Evolutionary conservation across 2,888 invertebrate genomes (phyloP), one percentile per base, ranked within the genome.

Genomic region (Trichogramma dendrolimi): DNA sequence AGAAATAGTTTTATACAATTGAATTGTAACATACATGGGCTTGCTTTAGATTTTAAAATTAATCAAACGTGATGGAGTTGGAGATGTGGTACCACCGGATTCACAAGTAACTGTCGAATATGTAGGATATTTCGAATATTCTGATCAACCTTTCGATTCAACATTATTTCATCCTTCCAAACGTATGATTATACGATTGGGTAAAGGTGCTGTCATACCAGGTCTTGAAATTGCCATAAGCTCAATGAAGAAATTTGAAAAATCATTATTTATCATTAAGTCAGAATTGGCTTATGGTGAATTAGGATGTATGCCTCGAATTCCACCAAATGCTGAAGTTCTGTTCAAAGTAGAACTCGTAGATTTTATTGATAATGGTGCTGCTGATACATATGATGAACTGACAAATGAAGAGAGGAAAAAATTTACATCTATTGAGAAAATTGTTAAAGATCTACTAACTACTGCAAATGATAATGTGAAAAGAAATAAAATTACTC

Each of bases 161-260:
- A 85, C 85, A 6, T 82, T 83, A 64, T 71, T 82, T 14, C 68
- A 69, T 6, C 79, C 83, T 38, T 84, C 82, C 60, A 82, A 80
- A 51, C 79, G 85, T 66, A 80, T 81, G 10, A 73, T 69, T 11
- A 76, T 83, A 51, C 75, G 75, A 4, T 66, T 86, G 4, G 77
- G 78, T 51, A 68, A 73, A 43, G 81, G 81, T 0, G 68, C 72
- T 54, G 69, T 83, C 3, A 68, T 83, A 50, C 46, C 76, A 43
- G 94, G 94, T 0, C 76, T 94, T 8, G 87, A 89, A 67, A 78
- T 86, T 5, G 92, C 87, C 0, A 82, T 94, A 6, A 76, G 81
- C 56, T 85, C 90, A 0, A 95, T 96, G 95, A 80, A 83, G 69
- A 84, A 87, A n/a, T 86, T 86, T 50, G 96, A 96, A 80, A 82